A percentile compares a stretch with the other conserved stretches of the same genome.
These are phyloP conservation scores for Rhipidura dahli DNA, from an alignment of 2,113 vertebrate genomes.

Conservation along the genomic window DNA sequence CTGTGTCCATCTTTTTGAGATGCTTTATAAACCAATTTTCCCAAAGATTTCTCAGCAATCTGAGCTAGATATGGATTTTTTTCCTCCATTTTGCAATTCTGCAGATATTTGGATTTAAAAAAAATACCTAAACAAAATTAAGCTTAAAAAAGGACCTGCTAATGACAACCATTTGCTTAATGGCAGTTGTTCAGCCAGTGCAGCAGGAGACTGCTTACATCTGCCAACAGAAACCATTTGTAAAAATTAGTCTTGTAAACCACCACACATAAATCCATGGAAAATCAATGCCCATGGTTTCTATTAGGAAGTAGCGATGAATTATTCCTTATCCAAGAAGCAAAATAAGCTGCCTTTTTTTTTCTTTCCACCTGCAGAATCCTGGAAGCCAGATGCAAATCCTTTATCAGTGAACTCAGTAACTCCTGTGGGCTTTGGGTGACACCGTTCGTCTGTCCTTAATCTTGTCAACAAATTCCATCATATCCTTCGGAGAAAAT, in stretches of 20 bases:
- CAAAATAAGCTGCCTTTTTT: neutral
- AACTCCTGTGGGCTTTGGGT: neutral
- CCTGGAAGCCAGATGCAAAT: neutral
- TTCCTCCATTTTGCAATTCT: neutral
- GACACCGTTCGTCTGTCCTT: neutral
- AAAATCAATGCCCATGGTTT: neutral
- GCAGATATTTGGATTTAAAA: neutral
- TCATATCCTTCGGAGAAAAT: neutral
- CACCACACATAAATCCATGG: neutral
- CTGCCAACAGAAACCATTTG: neutral
- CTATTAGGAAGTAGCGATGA: neutral
- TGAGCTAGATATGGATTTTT: neutral
- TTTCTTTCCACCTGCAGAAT: neutral
- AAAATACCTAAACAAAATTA: neutral
- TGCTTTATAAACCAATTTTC: neutral
- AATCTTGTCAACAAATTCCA: slow-evolving; percentile 39
- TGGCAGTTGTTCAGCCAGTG: neutral
- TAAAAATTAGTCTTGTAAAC: neutral
- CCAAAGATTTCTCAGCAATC: neutral
- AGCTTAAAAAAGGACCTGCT: neutral
- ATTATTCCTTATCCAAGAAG: neutral
- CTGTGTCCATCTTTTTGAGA: neutral
- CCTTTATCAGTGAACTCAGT: neutral
- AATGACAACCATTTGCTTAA: neutral
- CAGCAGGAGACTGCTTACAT: neutral